Evolutionary conservation across 1,140 invertebrate genomes (phyloP), one percentile per base, ranked within the genome.

Genomic region (Bathynomus jamesi): DNA sequence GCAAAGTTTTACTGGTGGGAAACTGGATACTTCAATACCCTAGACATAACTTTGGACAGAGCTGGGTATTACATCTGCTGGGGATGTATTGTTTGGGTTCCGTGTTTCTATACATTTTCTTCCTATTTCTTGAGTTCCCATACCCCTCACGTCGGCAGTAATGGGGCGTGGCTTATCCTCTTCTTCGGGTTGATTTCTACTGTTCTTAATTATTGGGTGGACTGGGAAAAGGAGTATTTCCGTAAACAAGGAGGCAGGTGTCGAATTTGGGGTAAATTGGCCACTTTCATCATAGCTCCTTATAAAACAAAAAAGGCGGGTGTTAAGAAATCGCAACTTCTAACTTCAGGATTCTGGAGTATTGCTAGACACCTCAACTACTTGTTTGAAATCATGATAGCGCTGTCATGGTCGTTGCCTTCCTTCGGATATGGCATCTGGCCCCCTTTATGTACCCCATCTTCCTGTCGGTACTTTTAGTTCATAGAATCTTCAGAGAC

Each of bases 1-100:
- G 82, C 81, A 17, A 88, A 88, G 78, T 88, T 88, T 79, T 88
- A 84, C 80, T 86, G 82, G 81, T 88, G 87, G 87, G 87, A 88
- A 80, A 82, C 83, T 4, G 87, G 87, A 11, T 88, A 88, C 78
- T 86, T 87, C 81, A 80, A 83, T 66, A 87, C 87, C n/a, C 82
- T 88, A 27, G 87, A 88, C 75, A 88, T 88, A 46, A 87, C 84
- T 64, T 71, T 86, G 21, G 87, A 88, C 78, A 78, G 86, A 65
- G 86, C 87, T 61, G 86, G 87, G 0, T 88, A 84, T 79, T 87
- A 87, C 78, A 83, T 88, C 60, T 87, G 86, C 72, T 87, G 85
- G 85, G 86, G 86, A 21, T 87, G 86, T 77, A 78, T 87, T 5
- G 84, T 84, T 0, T 86, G 81, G 78, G 81, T 88, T 1, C 86